Conservation (phyloP, 2,888 invertebrate species). For the Rhagium mordax region DNA sequence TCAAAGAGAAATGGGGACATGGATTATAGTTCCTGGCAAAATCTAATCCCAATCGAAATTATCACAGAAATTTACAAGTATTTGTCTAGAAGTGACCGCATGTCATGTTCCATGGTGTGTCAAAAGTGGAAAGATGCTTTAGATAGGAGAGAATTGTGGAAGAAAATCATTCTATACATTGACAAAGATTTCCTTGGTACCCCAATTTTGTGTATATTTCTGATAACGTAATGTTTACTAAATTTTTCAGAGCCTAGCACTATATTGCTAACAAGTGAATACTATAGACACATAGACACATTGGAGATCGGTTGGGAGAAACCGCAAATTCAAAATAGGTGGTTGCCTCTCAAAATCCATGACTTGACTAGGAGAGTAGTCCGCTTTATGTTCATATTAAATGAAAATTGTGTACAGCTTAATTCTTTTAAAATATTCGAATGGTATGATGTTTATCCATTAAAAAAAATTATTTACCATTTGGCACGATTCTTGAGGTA, state of each 20-base stretch:
- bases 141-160: conserved; percentile 61
- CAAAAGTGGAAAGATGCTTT: conserved; percentile 61
- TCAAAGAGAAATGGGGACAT: conserved; percentile 40
- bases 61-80: conserved; percentile 61
- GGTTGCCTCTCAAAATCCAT: conserved; percentile 66
- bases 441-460: conserved; percentile 70
- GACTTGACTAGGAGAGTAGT: conserved; percentile 67
- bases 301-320: conserved; percentile 71
- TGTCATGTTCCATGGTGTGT: conserved; percentile 63
- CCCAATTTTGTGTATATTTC: background rate
- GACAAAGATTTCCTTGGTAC: conserved; percentile 64
- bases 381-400: conserved; percentile 61
- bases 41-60: conserved; percentile 59
- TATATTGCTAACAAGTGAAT: conserved; percentile 61
- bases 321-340: conserved; percentile 66
- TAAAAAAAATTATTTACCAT: conserved; percentile 65
- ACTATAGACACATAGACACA: conserved; percentile 69
- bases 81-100: conserved; percentile 61
- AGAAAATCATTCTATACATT: conserved; percentile 59
- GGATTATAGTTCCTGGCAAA: conserved; percentile 55
- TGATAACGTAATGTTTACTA: background rate
- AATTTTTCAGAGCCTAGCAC: conserved; percentile 61
- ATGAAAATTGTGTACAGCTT: conserved; percentile 66
- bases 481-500: conserved; percentile 64
- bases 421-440: conserved; percentile 68